Evolutionary conservation across 2,888 invertebrate species (phyloP), one percentile per base, ranked within the genome.

Genomic region (Phaedon cochleariae): DNA sequence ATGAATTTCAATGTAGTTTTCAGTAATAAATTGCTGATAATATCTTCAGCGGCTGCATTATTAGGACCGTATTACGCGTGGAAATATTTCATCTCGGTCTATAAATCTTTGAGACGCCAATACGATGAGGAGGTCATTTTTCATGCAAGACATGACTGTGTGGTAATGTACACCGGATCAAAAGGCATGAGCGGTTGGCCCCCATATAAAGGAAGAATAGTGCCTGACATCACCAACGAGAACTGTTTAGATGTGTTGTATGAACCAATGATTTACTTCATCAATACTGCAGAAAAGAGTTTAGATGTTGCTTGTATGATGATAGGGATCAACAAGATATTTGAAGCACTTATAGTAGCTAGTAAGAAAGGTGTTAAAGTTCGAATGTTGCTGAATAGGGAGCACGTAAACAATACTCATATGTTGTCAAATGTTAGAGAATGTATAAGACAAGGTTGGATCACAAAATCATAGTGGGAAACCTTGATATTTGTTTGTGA

Each of bases 241-340:
- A 74, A 76, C 62, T 48, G 65, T 26, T 63, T 74, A 7, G 65
- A 71, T 51, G 51, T 59, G 17, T 59, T 77, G 17, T 77, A 73
- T 61, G 75, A 78, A 63, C 80, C 81, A 12, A 68, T 80, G 18
- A 60, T 77, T 17, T 79, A 78, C 67, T 81, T 80, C 69, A 78
- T 81, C 17, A 68, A 71, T 18, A 79, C 79, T 20, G 74, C 80
- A 3, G 68, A 69, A 52, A 64, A 74, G 60, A 72, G 73, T 7
- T 48, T 81, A 26, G 78, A 79, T 67, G 64, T 81, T 52, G 77
- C 79, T 34, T 59, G 77, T 49, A 81, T 81, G 81, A 54, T 73
- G 21, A 63, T 81, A 52, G 62, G 62, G 26, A 68, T 77, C 1
- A 71, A 76, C 21, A 52, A 52, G 34, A 67, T 81, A 29, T 65